Evolutionary conservation across 2,888 invertebrate species (phyloP), one percentile per base, ranked within the genome.

Genomic region (Heliconius sara): DNA sequence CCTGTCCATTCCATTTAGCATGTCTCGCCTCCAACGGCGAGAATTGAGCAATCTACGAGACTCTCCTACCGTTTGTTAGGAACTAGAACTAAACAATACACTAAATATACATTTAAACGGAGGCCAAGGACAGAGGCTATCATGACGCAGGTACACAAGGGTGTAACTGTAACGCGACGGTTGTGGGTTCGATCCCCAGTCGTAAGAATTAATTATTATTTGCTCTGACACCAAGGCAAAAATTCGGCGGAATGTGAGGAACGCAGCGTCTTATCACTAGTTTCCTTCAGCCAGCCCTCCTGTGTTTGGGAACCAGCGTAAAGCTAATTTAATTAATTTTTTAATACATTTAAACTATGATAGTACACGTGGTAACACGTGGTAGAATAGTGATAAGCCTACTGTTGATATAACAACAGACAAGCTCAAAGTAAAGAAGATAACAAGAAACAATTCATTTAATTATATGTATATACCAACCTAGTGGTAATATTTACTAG

Each of bases 1-100:
- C 39, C 74, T 75, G 63, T 75, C 75, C 65, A 75, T 47, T 75
- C 75, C 27, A 75, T 65, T 75, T 75, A 75, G 47, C 75, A 27
- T 25, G 65, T 75, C 34, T 34, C 65, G 65, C 19, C 74, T 43
- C 39, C 43, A 16, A 25, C 39, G n/a, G 39, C 74, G 19, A n/a
- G 25, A 43, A 27, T 34, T 65, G 60, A 60, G 74, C 65, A 65
- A 63, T 43, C 43, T 43, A 19, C 47, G 6, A 72, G 52, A 72
- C 72, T 57, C 52, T 72, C 52, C 22, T 43, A 43, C 43, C 5
- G 68, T 25, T 43, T 70, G 68, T 25, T 70, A 16, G 25, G n/a
- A n/a, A 7, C 67, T n/a, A 67, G 67, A 39, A 39, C 39, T 47
- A 43, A 16, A 43, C 43, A 25, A 19, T 47, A 10, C 0, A 60